Base-by-base conservation (phyloP, 2,888 invertebrate species). In the Exephanes ischioxanthus region DNA sequence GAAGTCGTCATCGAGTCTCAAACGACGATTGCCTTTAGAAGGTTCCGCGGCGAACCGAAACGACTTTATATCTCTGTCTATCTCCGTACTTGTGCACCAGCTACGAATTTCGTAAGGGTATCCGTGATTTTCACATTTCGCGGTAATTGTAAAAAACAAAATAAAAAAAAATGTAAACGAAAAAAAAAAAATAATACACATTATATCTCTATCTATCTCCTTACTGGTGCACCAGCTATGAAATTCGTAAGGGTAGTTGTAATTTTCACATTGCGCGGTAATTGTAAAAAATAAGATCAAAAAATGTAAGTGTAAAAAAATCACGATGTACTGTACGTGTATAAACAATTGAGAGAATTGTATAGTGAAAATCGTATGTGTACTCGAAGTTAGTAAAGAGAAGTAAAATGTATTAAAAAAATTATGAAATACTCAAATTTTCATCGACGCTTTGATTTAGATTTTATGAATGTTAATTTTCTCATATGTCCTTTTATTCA, bases 21-120 rank as follows among this genome's bases (percentile, higher is more conserved):
- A 77, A 41, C 53, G n/a, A 33, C n/a, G 30, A 80, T 67, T 73
- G 66, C 6, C 66, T 80, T 72, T 72, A 72, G 63, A 72, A 72
- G 79, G 61, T 71, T 48, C 53, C 66, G 53, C 48, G 41, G 14
- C 26, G 11, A 30, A 72, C 16, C 70, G 63, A 41, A 80, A 73
- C 55, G 22, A 3, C 53, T n/a, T 71, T 48, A 48, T 45, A 26
- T 71, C 9, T 48, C 22, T 61, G 3, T 61, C 33, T 66, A 55
- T 33, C 53, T 19, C 37, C 51, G 22, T 37, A 7, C 30, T n/a
- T 5, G 3, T 16, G 19, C 45, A 53, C 66, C 53, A 55, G 53
- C 73, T 22, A 55, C 11, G 19, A 67, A 72, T 80, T 80, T 80
- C 73, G 72, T 67, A 55, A 76, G 53, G 51, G 37, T 51, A 45